These are phyloP conservation scores for Martes martes DNA, from an alignment of 2,113 vertebrate genomes.

Conservation along the genomic window DNA sequence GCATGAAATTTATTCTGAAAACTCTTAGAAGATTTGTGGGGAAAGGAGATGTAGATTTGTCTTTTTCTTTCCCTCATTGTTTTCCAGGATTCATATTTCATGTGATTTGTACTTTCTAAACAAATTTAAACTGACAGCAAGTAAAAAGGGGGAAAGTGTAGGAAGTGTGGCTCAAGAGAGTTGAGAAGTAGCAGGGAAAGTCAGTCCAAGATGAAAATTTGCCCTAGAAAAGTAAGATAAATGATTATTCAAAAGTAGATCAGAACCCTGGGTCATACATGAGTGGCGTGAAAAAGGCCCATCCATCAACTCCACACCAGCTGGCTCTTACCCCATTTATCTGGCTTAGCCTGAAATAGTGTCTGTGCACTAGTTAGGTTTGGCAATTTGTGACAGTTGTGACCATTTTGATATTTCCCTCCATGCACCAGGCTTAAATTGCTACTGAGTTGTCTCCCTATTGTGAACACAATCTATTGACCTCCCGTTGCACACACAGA, in stretches of 20 bases:
- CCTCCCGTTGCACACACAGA: not conserved
- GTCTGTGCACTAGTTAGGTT: not conserved
- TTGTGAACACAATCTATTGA: not conserved
- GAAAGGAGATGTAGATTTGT: not conserved
- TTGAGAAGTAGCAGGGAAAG: not conserved
- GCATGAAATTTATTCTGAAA: not conserved
- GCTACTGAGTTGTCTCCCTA: not conserved
- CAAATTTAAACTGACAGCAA: not conserved
- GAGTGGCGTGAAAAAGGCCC: not conserved
- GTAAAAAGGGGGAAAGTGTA: not conserved
- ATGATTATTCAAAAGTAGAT: not conserved
- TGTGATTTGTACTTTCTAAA: not conserved
- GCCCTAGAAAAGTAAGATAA: conserved; percentile 12
- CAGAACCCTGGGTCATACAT: not conserved
- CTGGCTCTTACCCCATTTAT: not conserved
- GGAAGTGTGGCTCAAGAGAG: not conserved
- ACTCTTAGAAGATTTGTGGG: not conserved
- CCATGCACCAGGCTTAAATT: not conserved
- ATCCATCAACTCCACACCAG: not conserved
- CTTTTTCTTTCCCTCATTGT: not conserved
- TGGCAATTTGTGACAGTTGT: not conserved
- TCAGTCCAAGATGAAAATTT: not conserved
- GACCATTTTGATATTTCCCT: not conserved
- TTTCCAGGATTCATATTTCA: not conserved
- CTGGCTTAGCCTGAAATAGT: not conserved